Evolutionary conservation across 2,113 vertebrate genomes (phyloP).

Genomic region (Stegostoma tigrinum): DNA sequence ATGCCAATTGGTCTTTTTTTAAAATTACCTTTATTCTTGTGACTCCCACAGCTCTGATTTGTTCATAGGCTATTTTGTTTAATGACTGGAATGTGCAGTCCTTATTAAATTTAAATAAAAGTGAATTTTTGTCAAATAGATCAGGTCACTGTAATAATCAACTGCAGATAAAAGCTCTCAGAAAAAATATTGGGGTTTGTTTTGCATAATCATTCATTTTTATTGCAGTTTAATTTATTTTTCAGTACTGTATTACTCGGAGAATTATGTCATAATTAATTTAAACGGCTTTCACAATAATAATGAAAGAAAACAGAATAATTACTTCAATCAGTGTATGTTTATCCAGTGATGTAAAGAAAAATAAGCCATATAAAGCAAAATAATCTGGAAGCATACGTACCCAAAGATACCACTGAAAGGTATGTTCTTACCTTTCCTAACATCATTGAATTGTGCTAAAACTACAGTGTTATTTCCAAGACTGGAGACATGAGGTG

Average conservation of each 20-base stretch:
- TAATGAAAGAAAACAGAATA: background rate
- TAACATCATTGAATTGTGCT: background rate
- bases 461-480: background rate
- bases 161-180: background rate
- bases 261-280: background rate
- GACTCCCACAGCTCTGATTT: background rate
- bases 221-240: constrained; percentile 4
- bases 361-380: constrained; percentile 7
- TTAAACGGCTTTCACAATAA: background rate
- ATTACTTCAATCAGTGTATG: background rate
- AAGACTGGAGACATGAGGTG: background rate
- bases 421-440: background rate
- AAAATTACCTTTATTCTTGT: background rate
- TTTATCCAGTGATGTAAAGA: background rate
- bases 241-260: background rate
- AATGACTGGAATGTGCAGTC: background rate
- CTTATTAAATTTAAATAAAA: background rate
- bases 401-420: background rate
- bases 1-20: background rate
- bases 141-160: background rate
- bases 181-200: background rate
- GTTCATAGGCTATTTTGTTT: background rate
- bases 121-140: background rate
- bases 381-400: background rate
- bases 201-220: background rate